phyloP scores from a whole-genome alignment of 2,797 vertebrate species.

The Ispidina picta region DNA sequence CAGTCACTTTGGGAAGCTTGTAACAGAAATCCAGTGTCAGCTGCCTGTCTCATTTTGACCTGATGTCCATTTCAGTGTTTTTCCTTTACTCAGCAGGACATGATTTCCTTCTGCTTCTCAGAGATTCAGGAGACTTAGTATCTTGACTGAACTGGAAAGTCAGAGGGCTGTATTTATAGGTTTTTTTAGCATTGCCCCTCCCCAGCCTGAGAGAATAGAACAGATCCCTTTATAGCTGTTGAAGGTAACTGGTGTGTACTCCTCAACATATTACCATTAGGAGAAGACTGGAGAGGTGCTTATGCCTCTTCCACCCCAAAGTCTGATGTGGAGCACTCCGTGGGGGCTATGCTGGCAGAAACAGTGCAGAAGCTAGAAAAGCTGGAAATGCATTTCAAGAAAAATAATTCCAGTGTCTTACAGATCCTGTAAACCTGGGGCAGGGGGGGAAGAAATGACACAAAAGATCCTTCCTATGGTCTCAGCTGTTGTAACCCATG shows the following conservation, averaged over 20 bases:
- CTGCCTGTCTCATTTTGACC: neutral
- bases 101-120: neutral
- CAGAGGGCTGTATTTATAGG: neutral
- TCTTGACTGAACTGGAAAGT: neutral
- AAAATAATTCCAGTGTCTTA: slow-evolving; percentile 73
- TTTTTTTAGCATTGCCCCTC: neutral
- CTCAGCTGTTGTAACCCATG: neutral
- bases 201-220: neutral
- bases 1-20: neutral
- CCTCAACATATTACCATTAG: neutral
- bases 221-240: neutral
- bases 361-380: slow-evolving; percentile 31
- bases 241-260: neutral
- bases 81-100: neutral
- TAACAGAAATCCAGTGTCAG: neutral
- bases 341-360: neutral
- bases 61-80: neutral
- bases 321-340: neutral
- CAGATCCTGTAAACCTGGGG: slow-evolving; percentile 25
- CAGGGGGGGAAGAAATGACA: neutral
- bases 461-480: neutral
- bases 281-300: neutral
- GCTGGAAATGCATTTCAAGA: slow-evolving; percentile 30
- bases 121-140: neutral
- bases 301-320: neutral